Conservation (phyloP, 2,888 invertebrate species). For the Drosophila monieri region DNA sequence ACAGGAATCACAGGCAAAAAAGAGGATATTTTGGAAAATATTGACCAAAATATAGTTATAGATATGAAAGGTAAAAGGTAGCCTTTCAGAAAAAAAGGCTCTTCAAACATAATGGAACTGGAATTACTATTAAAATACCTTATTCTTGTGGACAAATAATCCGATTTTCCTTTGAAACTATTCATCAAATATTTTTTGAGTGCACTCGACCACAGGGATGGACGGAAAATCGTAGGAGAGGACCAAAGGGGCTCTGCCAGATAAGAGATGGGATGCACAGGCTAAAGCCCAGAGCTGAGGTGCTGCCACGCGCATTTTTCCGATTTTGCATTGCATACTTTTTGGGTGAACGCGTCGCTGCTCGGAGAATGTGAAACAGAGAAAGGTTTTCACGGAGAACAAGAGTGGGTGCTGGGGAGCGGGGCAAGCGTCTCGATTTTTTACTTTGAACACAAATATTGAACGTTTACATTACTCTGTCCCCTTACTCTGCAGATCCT, state of each 20-base stretch:
- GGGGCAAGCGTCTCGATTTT: conserved; percentile 47
- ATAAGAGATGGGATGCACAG: conserved; percentile 16
- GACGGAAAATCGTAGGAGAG: background rate
- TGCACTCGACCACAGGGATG: background rate
- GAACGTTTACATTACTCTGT: conserved; percentile 64
- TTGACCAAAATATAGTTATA: background rate
- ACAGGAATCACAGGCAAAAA: conserved; percentile 27
- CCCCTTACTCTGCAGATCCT: background rate
- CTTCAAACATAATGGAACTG: background rate
- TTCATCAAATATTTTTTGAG: background rate
- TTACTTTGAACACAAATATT: conserved; percentile 71
- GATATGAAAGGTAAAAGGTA: background rate
- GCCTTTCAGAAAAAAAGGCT: background rate
- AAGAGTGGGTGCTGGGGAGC: background rate
- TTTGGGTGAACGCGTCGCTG: conserved; percentile 71
- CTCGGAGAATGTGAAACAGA: conserved; percentile 32
- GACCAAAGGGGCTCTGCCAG: conserved; percentile 13
- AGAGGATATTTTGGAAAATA: background rate
- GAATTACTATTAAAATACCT: background rate
- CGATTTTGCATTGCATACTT: conserved; percentile 75
- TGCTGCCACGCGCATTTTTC: conserved; percentile 56
- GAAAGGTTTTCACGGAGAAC: background rate
- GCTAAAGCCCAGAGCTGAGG: conserved; percentile 31
- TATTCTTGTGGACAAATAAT: background rate
- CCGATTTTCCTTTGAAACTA: background rate